Evolutionary conservation across 2,113 vertebrate genomes (phyloP).

Genomic region (Misgurnus mizolepis): DNA sequence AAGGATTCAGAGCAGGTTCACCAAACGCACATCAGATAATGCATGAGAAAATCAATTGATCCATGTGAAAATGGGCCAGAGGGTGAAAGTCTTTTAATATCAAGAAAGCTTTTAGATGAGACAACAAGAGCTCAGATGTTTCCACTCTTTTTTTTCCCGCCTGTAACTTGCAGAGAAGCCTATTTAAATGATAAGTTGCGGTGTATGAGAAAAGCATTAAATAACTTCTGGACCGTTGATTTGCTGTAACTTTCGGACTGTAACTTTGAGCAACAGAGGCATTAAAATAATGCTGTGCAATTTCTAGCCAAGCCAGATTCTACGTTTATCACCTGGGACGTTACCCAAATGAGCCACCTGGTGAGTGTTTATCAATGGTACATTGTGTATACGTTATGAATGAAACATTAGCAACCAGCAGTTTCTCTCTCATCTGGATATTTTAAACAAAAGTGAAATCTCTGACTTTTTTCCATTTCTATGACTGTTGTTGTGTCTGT

Average conservation of each 20-base stretch:
- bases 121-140: neutral
- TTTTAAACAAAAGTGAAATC: neutral
- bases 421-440: conserved; percentile 3
- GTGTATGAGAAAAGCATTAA: neutral
- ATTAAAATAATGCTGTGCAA: conserved; percentile 21
- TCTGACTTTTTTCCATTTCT: too few relatives aligned
- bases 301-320: conserved; percentile 27
- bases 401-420: conserved; percentile 1
- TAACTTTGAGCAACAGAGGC: conserved; percentile 35
- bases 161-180: neutral
- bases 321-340: conserved; percentile 32
- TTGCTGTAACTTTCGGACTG: conserved; percentile 10
- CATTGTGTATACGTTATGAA: conserved; percentile 9
- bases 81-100: neutral
- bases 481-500: too few relatives aligned
- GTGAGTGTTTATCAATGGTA: conserved; percentile 22
- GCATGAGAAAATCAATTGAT: neutral
- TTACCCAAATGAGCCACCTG: conserved; percentile 39
- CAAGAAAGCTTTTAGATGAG: conserved; percentile 10
- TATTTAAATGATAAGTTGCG: neutral
- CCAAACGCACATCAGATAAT: neutral
- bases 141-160: neutral
- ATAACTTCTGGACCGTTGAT: conserved; percentile 19
- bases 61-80: neutral
- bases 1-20: neutral